Percentiles rank a stretch among this genome's conserved stretches.
Conservation (phyloP, 1,140 invertebrate species). For the Brachionus asplanchnoidis region DNA sequence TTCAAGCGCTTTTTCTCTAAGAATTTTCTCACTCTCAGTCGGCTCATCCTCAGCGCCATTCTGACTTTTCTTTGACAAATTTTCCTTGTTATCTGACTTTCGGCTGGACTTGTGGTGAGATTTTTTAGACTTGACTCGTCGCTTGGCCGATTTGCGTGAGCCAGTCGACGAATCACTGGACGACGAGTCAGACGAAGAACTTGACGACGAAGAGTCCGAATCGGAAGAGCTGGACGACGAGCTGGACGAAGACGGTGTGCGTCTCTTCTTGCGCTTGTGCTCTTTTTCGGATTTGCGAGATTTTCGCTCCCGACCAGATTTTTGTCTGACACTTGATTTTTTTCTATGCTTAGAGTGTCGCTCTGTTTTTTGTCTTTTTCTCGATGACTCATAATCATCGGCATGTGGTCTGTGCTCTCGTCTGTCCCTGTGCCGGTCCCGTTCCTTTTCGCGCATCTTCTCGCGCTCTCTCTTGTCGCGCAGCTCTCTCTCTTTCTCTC, state of each 20-base stretch:
- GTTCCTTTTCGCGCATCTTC: background rate
- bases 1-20: conserved; percentile 36
- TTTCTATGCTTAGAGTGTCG: background rate
- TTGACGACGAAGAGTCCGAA: background rate
- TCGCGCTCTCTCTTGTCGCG: background rate
- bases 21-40: background rate
- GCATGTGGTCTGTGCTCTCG: background rate
- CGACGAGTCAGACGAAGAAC: too few relatives aligned
- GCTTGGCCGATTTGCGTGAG: background rate
- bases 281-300: background rate
- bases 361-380: conserved; percentile 1
- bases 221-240: background rate
- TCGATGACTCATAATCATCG: background rate
- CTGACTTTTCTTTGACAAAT: background rate
- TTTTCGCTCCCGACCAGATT: background rate
- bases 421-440: background rate
- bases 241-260: background rate
- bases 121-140: background rate
- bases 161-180: background rate
- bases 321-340: background rate
- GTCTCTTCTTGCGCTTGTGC: background rate
- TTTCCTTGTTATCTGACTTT: conserved; percentile 13
- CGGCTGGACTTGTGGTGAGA: background rate
- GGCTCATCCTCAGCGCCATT: background rate
- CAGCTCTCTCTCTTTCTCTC: background rate